Evolutionary conservation across 2,797 vertebrate genomes (phyloP).

Genomic region (Lindbergichthys nudifrons): DNA sequence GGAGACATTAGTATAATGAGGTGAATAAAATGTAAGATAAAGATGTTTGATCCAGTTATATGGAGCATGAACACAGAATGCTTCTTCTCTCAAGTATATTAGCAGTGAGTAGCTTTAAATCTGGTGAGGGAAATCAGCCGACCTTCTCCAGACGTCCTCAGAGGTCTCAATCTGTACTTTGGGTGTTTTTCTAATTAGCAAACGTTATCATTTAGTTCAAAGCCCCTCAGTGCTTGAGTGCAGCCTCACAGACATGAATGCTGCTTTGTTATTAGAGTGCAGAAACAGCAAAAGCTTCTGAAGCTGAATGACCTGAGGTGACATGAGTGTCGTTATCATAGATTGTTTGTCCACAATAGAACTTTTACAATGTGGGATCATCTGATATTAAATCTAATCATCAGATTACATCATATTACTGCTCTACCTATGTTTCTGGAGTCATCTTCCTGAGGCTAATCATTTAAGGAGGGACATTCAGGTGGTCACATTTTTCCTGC

Average conservation of each 20-base stretch:
- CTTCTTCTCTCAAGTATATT: too few species aligned
- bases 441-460: conserved; percentile 17
- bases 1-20: background rate
- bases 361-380: background rate
- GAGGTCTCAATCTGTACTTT: background rate
- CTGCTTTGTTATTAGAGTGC: conserved; percentile 13
- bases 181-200: background rate
- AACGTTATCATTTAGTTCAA: background rate
- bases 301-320: conserved; percentile 28
- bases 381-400: conserved; percentile 12
- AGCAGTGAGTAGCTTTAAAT: too few species aligned
- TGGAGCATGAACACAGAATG: background rate
- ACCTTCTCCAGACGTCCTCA: too few species aligned
- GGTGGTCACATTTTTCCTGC: conserved; percentile 11
- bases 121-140: too few species aligned
- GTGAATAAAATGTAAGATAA: background rate
- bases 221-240: background rate
- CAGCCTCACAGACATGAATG: background rate
- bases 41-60: background rate
- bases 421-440: conserved; percentile 23
- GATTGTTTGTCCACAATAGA: conserved; percentile 40
- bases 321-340: conserved; percentile 49
- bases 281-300: conserved; percentile 27
- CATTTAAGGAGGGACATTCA: conserved; percentile 8
- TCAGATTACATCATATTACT: conserved; percentile 9